Base-by-base conservation (phyloP, 2,888 invertebrate species). In the Tetranychus piercei region DNA sequence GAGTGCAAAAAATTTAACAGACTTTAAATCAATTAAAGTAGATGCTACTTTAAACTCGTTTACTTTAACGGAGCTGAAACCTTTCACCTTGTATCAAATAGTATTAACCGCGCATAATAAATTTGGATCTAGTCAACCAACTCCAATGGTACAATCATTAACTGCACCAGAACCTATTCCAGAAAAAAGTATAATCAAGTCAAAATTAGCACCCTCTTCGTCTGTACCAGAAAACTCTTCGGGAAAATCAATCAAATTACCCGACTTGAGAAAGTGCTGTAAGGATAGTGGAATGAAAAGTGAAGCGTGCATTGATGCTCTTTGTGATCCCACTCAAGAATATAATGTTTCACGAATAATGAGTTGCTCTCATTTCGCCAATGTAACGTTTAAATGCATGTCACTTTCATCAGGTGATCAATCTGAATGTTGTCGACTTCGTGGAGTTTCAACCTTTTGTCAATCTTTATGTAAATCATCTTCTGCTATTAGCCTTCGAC, bases 291-390 rank as follows among this genome's bases (percentile, higher is more conserved):
- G 90, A 0, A 87, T 91, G 80, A 87, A 87, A 71, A 89, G 90
- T 81, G 86, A 87, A 78, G 87, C 83, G 73, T 91, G 91, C 80
- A 83, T 91, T 34, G 87, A 88, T 80, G 89, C 89, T 80, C 86
- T 92, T 78, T 92, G 91, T 80, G 90, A 91, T 81, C 90, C 91
- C 0, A 71, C 71, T 55, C 45, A 74, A 43, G 64, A 81, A 79
- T 84, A 80, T 80, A 82, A 78, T 80, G 84, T 87, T 34, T 86
- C 88, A 84, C 87, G 89, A 78, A 85, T 91, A 81, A 91, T 91
- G 89, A 90, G 91, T 67, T 92, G 91, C 82, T 91, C 91, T 0
- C 91, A 91, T 0, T 91, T 90, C 90, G 90, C 90, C 0, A 87
- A 88, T 4, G 87, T 88, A 45, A 90, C 67, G 1, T 91, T 91